A percentile compares a stretch with the other conserved stretches of the same genome.
These are phyloP conservation scores for Andrena fulva DNA, from an alignment of 2,888 invertebrate genomes.

Conservation along the genomic window DNA sequence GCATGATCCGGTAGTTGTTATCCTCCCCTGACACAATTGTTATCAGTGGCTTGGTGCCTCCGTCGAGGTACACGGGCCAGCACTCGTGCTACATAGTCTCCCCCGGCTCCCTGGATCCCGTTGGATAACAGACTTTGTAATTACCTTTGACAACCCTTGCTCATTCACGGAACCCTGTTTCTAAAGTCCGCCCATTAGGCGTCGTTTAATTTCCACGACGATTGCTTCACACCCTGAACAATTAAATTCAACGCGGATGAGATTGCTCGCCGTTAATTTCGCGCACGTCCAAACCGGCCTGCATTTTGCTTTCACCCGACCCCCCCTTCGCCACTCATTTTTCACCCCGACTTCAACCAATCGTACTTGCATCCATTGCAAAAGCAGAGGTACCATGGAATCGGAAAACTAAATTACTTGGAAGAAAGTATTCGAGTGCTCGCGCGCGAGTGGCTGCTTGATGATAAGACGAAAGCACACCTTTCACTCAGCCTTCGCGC, in stretches of 20 bases:
- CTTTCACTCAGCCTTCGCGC: no score
- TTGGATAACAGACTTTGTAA: slow-evolving; percentile 10
- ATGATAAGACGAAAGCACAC: no score
- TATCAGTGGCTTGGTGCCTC: slow-evolving; percentile 8
- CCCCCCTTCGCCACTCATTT: no score
- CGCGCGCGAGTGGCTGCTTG: no score
- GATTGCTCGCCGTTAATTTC: no score
- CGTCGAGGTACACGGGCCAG: neutral
- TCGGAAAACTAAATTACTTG: no score
- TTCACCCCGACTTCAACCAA: no score
- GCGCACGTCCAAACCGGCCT: no score
- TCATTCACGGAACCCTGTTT: neutral
- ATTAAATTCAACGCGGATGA: neutral
- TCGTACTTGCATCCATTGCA: no score
- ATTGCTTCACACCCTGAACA: neutral
- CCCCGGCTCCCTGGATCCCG: neutral
- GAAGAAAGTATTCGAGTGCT: no score
- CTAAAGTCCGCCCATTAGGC: neutral
- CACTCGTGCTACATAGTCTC: neutral
- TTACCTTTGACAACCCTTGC: neutral
- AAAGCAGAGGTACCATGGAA: no score
- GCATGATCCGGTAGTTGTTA: slow-evolving; percentile 31
- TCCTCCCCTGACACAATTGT: slow-evolving; percentile 14
- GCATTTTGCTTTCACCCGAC: no score
- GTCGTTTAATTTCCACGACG: neutral